Base-by-base conservation (phyloP, 2,888 invertebrate genomes). In the Troilus luridus region DNA sequence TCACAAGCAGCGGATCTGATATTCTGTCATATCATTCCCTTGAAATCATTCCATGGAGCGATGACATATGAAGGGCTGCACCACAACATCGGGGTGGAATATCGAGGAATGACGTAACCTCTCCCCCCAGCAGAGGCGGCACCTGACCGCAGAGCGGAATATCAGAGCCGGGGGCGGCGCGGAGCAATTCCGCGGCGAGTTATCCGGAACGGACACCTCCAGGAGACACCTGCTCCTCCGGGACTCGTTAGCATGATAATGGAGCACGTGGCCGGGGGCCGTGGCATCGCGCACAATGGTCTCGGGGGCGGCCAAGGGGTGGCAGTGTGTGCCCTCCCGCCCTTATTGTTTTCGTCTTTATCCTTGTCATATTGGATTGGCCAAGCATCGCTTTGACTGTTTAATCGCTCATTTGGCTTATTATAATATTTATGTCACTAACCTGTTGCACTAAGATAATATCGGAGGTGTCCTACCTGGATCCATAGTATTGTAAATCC, bases 121-220 rank as follows among this genome's bases (percentile, higher is more conserved):
- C 41, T 5, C 41, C 41, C 27, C 72, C 19, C 19, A 41, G 41
- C 41, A 5, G 41, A 41, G 41, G 41, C 41, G 41, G 41, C 77
- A 27, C 54, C 77, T 54, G 77, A 81, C 77, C 77, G 77, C 77
- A 81, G 54, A 19, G 41, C 6, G 27, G 67, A 67, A 11, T 67
- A 67, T 19, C 11, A n/a, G 5, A 21, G 67, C n/a, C 67, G 77
- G 90, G 62, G 54, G 90, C 62, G 91, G 88, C 59, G 60, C 60
- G 67, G 90, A 77, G 89, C 67, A 91, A 90, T 91, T 88, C 54
- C 88, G 41, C 64, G 60, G 24, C 91, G 88, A 81, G 90, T 92
- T 92, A 92, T 62, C 67, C 89, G 89, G 54, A 64, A 72, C 89
- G 62, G 64, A 89, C 89, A 89, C 89, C 89, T 89, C 54, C 10